Evolutionary conservation across 2,888 invertebrate species (phyloP).

Genomic region (Andricus curvator): DNA sequence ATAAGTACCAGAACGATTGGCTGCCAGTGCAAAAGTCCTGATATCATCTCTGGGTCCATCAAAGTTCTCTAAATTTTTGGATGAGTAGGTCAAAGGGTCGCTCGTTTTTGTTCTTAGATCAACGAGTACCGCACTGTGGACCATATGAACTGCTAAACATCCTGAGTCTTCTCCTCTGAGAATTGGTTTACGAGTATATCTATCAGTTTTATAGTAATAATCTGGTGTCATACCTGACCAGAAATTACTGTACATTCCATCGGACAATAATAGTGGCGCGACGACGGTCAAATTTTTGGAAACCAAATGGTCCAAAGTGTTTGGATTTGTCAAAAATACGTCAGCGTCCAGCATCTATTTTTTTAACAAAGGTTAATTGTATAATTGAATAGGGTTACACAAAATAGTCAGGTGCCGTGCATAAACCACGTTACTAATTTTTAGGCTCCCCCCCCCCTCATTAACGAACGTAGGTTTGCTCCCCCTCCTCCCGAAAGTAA

Average conservation of each 20-base stretch:
- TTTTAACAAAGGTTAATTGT: slow-evolving; percentile 24
- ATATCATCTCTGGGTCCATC: slow-evolving; percentile 94
- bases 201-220: slow-evolving; percentile 92
- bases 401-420: too few relatives aligned
- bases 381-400: slow-evolving; percentile 14
- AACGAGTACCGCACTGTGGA: slow-evolving; percentile 92
- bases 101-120: slow-evolving; percentile 83
- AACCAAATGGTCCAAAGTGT: slow-evolving; percentile 83
- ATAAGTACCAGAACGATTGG: slow-evolving; percentile 82
- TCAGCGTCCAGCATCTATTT: slow-evolving; percentile 91
- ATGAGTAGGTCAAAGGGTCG: slow-evolving; percentile 87
- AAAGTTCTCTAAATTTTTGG: slow-evolving; percentile 82
- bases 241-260: slow-evolving; percentile 95
- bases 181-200: slow-evolving; percentile 86
- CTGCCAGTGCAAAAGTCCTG: slow-evolving; percentile 92
- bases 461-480: too few relatives aligned
- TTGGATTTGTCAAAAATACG: slow-evolving; percentile 86
- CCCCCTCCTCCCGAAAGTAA: too few relatives aligned
- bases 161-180: slow-evolving; percentile 85
- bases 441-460: too few relatives aligned
- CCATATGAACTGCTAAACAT: slow-evolving; percentile 93
- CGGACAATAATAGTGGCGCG: slow-evolving; percentile 92
- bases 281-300: slow-evolving; percentile 83
- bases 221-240: slow-evolving; percentile 95
- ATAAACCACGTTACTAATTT: too few relatives aligned